phyloP scores from a whole-genome alignment of 2,888 invertebrate species.

The Clepsis dumicolana region DNA sequence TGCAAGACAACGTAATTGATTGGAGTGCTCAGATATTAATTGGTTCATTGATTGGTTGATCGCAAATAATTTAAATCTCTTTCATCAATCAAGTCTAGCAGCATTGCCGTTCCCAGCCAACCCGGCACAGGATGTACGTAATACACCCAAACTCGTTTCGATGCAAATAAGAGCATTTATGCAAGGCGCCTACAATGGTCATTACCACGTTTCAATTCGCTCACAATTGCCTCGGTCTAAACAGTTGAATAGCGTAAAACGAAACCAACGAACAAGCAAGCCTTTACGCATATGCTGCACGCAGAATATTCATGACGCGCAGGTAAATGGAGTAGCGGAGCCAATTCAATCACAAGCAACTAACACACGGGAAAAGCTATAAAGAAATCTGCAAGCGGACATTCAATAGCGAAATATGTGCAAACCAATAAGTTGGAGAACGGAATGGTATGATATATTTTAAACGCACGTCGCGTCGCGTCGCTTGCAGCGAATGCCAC shows the following conservation, averaged over 20 bases:
- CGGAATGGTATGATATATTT: slow-evolving; percentile 53
- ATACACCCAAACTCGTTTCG: slow-evolving; percentile 72
- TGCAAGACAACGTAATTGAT: no score
- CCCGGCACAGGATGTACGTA: slow-evolving; percentile 60
- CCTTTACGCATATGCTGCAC: slow-evolving; percentile 63
- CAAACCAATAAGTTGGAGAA: slow-evolving; percentile 49
- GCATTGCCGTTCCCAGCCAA: slow-evolving; percentile 60
- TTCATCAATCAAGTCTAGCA: slow-evolving; percentile 46
- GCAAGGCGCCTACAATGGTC: slow-evolving; percentile 74
- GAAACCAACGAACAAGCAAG: slow-evolving; percentile 59
- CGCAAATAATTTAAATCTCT: not conserved
- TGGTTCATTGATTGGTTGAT: no score
- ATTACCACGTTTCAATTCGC: slow-evolving; percentile 80
- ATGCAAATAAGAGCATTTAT: slow-evolving; percentile 80
- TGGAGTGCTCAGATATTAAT: no score
- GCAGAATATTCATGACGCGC: slow-evolving; percentile 73
- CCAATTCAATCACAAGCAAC: slow-evolving; percentile 51
- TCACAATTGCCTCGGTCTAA: slow-evolving; percentile 67
- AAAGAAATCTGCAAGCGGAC: slow-evolving; percentile 53
- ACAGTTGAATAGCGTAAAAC: slow-evolving; percentile 76
- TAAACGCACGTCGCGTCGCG: slow-evolving; percentile 52
- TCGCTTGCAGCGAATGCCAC: slow-evolving; percentile 47
- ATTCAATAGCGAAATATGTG: slow-evolving; percentile 52
- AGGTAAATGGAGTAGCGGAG: slow-evolving; percentile 63
- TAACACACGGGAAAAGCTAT: slow-evolving; percentile 49